These are phyloP conservation scores for Microcebus murinus DNA, from an alignment of 2,113 vertebrate genomes.

Conservation along the genomic window DNA sequence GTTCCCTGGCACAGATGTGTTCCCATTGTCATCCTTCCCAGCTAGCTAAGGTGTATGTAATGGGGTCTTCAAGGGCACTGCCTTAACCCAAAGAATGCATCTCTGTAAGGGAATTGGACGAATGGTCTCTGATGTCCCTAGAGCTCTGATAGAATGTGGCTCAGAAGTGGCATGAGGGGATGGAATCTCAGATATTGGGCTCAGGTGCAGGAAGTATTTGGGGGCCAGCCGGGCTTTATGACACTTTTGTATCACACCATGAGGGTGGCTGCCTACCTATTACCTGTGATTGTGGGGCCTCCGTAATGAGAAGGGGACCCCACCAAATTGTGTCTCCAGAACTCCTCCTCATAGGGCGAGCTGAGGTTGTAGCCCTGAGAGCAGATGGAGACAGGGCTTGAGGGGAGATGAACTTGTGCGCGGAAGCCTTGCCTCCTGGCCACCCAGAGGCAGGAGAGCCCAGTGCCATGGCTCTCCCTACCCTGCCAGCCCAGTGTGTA, in stretches of 20 bases:
- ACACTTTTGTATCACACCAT: neutral
- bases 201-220: neutral
- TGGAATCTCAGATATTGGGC: neutral
- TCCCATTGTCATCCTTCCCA: neutral
- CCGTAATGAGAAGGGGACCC: neutral
- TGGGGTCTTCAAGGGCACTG: neutral
- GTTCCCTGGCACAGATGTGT: neutral
- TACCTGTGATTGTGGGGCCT: neutral
- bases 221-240: neutral
- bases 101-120: neutral
- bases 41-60: neutral
- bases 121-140: neutral
- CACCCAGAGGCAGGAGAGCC: neutral
- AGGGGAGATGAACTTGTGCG: neutral
- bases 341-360: neutral
- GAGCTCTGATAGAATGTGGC: neutral
- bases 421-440: neutral
- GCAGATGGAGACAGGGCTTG: neutral
- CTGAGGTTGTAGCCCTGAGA: neutral
- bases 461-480: neutral
- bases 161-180: neutral
- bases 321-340: neutral
- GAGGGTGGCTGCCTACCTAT: neutral
- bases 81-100: neutral
- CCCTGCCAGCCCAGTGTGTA: neutral